Percentiles rank a stretch among this genome's conserved stretches.
Evolutionary conservation across 2,888 invertebrate species (phyloP).

Genomic region (Catocala sponsa): DNA sequence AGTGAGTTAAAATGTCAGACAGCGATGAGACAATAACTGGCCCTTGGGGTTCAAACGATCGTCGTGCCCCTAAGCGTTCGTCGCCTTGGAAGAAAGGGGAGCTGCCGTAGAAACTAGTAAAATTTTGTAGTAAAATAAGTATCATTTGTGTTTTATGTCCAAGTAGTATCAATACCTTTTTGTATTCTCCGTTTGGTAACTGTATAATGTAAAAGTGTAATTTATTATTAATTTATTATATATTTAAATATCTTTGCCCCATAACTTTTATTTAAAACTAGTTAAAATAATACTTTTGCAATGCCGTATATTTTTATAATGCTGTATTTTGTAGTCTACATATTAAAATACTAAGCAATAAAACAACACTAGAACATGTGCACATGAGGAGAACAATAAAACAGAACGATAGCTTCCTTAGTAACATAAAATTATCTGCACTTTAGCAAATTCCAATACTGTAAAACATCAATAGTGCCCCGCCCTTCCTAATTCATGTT

Average conservation of each 20-base stretch:
- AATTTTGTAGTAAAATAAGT: conserved; percentile 11
- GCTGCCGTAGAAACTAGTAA: conserved; percentile 41
- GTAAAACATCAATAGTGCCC: conserved; percentile 46
- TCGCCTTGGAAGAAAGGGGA: conserved; percentile 33
- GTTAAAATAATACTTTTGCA: too few species aligned
- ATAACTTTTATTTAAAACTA: too few species aligned
- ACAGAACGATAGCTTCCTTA: too few species aligned
- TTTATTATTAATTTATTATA: too few species aligned
- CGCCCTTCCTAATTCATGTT: conserved; percentile 54
- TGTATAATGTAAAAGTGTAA: too few species aligned
- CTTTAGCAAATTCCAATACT: conserved; percentile 39
- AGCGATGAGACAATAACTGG: conserved; percentile 77
- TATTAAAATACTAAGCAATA: background rate
- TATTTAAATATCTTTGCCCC: too few species aligned
- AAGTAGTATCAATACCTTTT: background rate
- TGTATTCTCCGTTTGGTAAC: too few species aligned
- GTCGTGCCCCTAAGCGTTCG: conserved; percentile 61
- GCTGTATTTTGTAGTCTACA: too few species aligned
- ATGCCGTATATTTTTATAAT: too few species aligned
- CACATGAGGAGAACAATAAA: too few species aligned
- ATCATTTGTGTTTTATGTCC: conserved; percentile 7
- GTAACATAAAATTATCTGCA: conserved; percentile 9
- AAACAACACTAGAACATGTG: too few species aligned
- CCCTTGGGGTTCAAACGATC: conserved; percentile 62
- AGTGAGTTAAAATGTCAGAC: conserved; percentile 53